A percentile compares a stretch with the other conserved stretches of the same genome.
These are phyloP conservation scores for Drosophila pectinifera DNA, from an alignment of 1,140 invertebrate species.

Conservation along the genomic window DNA sequence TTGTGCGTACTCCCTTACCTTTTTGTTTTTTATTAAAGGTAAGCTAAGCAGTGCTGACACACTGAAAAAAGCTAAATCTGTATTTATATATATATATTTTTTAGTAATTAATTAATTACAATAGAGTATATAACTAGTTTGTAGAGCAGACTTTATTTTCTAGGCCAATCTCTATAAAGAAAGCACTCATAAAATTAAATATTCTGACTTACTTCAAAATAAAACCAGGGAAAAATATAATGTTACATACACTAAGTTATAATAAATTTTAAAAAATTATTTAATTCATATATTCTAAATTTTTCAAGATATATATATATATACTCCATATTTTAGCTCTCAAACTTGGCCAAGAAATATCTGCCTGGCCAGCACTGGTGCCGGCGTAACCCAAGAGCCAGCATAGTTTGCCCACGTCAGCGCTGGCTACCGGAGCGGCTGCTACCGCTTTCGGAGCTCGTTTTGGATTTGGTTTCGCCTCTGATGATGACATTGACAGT, in stretches of 20 bases:
- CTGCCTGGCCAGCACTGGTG: not conserved
- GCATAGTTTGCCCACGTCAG: conserved; percentile 75
- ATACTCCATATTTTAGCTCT: too few relatives aligned
- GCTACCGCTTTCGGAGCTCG: conserved; percentile 34
- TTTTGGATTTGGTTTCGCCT: conserved; percentile 36
- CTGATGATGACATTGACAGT: conserved; percentile 62
- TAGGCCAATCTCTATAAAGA: too few relatives aligned
- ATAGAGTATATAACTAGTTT: not conserved
- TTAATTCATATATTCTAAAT: fast-evolving
- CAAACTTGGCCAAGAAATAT: conserved; percentile 6
- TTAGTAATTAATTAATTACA: not conserved
- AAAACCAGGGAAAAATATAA: too few relatives aligned
- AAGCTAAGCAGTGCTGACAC: conserved; percentile 18
- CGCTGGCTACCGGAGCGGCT: conserved; percentile 35
- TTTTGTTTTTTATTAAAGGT: conserved; percentile 26
- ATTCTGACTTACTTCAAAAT: too few relatives aligned
- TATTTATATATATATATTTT: too few relatives aligned
- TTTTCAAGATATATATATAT: too few relatives aligned
- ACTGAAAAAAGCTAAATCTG: not conserved
- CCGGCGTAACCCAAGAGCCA: conserved; percentile 57
- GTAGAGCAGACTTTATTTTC: not conserved
- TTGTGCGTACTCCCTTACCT: conserved; percentile 32
- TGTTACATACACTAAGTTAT: not conserved
- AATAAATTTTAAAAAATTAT: not conserved
- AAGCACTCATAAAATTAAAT: too few relatives aligned